phyloP scores from a whole-genome alignment of 2,113 vertebrate genomes.

The Picathartes gymnocephalus region DNA sequence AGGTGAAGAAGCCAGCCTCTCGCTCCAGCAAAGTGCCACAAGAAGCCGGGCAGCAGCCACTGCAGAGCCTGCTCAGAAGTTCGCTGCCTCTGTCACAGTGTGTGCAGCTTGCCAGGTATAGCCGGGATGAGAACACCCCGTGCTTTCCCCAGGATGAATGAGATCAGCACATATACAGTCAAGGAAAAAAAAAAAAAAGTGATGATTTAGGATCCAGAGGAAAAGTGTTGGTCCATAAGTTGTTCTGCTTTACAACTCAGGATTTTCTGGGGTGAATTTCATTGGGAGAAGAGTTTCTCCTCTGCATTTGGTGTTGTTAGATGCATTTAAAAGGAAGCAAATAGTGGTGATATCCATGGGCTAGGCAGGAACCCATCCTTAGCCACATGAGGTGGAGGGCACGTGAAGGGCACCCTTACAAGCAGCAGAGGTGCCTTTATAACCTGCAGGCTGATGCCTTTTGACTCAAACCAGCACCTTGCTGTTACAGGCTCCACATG shows the following conservation, averaged over 20 bases:
- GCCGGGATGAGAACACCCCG: conserved; percentile 27
- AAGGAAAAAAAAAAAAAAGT: background rate
- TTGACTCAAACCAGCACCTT: background rate
- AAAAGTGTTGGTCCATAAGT: background rate
- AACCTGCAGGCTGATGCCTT: background rate
- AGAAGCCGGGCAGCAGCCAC: background rate
- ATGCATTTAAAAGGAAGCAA: background rate
- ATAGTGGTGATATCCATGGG: background rate
- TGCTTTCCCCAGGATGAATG: conserved; percentile 53
- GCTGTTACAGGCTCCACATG: background rate
- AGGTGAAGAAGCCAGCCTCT: conserved; percentile 12
- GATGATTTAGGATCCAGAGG: background rate
- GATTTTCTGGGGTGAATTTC: background rate
- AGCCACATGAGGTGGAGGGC: background rate
- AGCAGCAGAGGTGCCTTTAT: background rate
- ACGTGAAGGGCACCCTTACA: background rate
- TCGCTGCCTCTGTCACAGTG: conserved; percentile 20
- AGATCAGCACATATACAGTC: conserved; percentile 60
- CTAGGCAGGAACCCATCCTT: background rate
- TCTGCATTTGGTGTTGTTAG: background rate
- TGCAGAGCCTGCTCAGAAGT: conserved; percentile 42
- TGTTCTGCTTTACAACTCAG: background rate
- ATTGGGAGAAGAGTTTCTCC: background rate
- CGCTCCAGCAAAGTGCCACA: background rate
- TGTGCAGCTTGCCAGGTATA: conserved; percentile 57